A percentile compares a stretch with the other conserved stretches of the same genome.
Conservation (phyloP, 2,888 invertebrate species). For the Rhingia campestris region DNA sequence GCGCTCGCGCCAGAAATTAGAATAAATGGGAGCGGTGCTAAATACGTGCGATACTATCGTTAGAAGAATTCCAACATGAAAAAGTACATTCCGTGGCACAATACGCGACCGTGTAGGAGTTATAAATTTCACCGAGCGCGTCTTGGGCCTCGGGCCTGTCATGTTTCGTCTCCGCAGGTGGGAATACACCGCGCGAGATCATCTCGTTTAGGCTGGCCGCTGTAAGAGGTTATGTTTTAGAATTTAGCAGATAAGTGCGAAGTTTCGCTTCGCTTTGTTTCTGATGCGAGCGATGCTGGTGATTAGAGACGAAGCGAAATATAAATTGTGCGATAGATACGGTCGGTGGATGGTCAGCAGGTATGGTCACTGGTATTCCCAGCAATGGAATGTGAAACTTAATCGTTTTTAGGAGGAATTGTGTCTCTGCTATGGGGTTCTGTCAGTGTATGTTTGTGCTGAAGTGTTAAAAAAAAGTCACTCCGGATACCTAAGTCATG, state of each 20-base stretch:
- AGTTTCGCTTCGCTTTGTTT: constrained; percentile 6
- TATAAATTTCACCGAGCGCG: constrained; percentile 38
- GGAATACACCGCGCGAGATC: constrained; percentile 12
- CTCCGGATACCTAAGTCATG: no score
- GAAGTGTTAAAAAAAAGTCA: no score
- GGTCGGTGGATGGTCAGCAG: constrained; percentile 9
- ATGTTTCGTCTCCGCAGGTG: constrained; percentile 21
- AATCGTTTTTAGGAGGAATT: constrained; percentile 34
- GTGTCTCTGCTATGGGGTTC: not conserved
- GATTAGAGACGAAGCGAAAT: constrained; percentile 28
- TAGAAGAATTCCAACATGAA: constrained; percentile 51
- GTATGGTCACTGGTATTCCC: constrained; percentile 23
- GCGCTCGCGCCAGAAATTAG: constrained; percentile 44
- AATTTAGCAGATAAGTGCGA: constrained; percentile 37
- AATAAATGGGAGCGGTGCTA: constrained; percentile 61
- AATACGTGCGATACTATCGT: constrained; percentile 58
- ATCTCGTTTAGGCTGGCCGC: constrained; percentile 7
- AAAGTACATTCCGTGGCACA: constrained; percentile 31
- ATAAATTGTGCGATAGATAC: constrained; percentile 44
- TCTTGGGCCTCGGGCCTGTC: constrained; percentile 10
- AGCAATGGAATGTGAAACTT: constrained; percentile 40
- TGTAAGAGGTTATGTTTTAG: constrained; percentile 26
- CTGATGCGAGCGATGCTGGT: constrained; percentile 17
- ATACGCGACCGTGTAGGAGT: constrained; percentile 44
- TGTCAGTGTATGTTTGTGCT: no score